Evolutionary conservation across 2,888 invertebrate genomes (phyloP).

Genomic region (Eremobia ochroleuca): DNA sequence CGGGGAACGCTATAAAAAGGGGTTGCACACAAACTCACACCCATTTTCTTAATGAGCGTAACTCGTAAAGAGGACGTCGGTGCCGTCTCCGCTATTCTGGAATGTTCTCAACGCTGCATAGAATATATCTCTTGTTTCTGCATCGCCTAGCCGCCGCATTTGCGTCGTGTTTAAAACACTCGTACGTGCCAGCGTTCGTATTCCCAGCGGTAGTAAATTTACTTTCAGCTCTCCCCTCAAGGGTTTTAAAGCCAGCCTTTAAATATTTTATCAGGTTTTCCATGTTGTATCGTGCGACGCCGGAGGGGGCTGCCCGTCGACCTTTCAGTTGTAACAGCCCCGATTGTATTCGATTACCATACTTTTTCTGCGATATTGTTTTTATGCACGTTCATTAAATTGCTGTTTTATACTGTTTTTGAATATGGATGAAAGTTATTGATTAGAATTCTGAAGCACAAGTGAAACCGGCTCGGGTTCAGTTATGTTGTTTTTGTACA

Average conservation of each 20-base stretch:
- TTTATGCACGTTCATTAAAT: conserved; percentile 64
- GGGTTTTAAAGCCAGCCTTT: conserved; percentile 83
- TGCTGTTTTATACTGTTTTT: conserved; percentile 59
- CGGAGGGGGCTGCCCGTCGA: conserved; percentile 78
- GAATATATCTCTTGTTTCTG: conserved; percentile 73
- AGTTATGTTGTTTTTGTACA: conserved; percentile 18
- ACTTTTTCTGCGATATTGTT: conserved; percentile 71
- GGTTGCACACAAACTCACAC: conserved; percentile 66
- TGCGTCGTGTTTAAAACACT: conserved; percentile 74
- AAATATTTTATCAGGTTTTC: conserved; percentile 90
- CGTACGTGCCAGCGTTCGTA: conserved; percentile 75
- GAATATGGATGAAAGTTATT: conserved; percentile 63
- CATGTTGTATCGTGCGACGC: conserved; percentile 87
- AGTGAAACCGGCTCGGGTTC: conserved; percentile 34
- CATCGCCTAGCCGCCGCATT: conserved; percentile 71
- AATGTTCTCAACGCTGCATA: conserved; percentile 71
- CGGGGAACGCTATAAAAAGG: conserved; percentile 63
- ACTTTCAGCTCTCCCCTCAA: conserved; percentile 80
- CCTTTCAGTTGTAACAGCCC: conserved; percentile 79
- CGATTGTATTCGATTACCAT: conserved; percentile 79
- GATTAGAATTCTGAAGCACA: conserved; percentile 44
- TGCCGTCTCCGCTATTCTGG: conserved; percentile 66
- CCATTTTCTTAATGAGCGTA: conserved; percentile 79
- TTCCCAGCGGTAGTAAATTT: conserved; percentile 85
- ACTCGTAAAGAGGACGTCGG: conserved; percentile 72